Percentiles rank a stretch among this genome's conserved stretches.
Evolutionary conservation across 2,797 vertebrate species (phyloP).

Genomic region (Rhinogobio ventralis): DNA sequence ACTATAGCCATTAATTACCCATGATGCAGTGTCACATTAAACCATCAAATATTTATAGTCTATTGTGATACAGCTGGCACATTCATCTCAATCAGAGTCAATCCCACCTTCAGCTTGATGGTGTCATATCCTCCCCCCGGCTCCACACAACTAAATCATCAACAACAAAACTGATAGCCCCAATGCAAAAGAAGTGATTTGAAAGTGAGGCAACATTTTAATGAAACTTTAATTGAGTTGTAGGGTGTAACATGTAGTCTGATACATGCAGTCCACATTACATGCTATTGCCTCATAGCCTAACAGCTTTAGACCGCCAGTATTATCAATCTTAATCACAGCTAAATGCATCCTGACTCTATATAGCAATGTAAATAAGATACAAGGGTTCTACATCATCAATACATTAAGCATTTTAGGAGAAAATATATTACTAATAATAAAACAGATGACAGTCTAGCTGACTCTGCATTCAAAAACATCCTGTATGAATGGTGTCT

Average conservation of each 20-base stretch:
- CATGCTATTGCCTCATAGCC: slow-evolving; percentile 41
- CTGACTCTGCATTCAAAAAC: not conserved
- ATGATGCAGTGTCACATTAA: slow-evolving; percentile 40
- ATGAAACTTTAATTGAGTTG: slow-evolving; percentile 45
- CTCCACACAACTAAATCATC: slow-evolving; percentile 23
- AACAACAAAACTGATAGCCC: slow-evolving; percentile 39
- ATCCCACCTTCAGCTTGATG: slow-evolving; percentile 31
- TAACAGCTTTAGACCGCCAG: slow-evolving; percentile 12
- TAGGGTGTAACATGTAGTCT: slow-evolving; percentile 21
- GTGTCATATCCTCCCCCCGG: slow-evolving; percentile 25
- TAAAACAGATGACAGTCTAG: not conserved
- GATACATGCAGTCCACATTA: slow-evolving; percentile 17
- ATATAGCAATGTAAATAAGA: not conserved
- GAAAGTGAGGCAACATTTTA: slow-evolving; percentile 50
- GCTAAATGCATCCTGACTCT: slow-evolving; percentile 20
- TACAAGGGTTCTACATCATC: not conserved
- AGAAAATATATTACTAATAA: not conserved
- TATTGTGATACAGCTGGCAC: slow-evolving; percentile 34
- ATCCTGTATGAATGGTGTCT: not conserved
- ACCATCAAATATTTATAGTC: slow-evolving; percentile 45
- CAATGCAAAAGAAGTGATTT: slow-evolving; percentile 34
- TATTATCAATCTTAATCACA: slow-evolving; percentile 11
- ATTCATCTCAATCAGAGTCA: slow-evolving; percentile 49
- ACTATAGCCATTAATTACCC: slow-evolving; percentile 40
- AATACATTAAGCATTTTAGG: not conserved